A percentile compares a stretch with the other conserved stretches of the same genome.
Evolutionary conservation across 2,113 vertebrate species (phyloP).

Genomic region (Promerops cafer): DNA sequence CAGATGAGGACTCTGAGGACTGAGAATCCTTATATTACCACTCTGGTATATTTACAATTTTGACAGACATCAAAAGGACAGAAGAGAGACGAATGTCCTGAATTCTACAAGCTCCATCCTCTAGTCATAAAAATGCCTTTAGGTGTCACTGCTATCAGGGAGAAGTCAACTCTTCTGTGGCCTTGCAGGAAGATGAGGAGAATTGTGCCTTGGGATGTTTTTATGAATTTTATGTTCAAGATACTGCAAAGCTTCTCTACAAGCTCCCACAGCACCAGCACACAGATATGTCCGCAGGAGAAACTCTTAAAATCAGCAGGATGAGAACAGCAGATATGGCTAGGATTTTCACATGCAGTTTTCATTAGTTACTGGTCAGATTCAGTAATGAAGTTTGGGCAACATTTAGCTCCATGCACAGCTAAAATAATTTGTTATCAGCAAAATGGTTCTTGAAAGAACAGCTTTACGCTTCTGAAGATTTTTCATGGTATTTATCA

Average conservation of each 20-base stretch:
- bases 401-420: background rate
- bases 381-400: background rate
- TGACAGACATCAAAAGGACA: background rate
- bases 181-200: background rate
- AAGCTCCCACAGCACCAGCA: background rate
- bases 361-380: background rate
- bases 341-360: background rate
- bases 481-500: background rate
- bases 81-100: background rate
- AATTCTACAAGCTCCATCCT: background rate
- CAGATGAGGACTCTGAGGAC: background rate
- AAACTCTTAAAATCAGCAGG: background rate
- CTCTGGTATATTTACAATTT: background rate
- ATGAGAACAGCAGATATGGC: background rate
- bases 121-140: background rate
- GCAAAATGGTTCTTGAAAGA: background rate
- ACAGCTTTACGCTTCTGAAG: background rate
- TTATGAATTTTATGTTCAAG: background rate
- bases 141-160: background rate
- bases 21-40: background rate
- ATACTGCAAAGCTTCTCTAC: background rate
- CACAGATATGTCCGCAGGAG: background rate
- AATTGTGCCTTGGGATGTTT: background rate
- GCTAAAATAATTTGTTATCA: background rate
- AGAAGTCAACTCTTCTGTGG: background rate